Evolutionary conservation across 2,888 invertebrate species (phyloP).

Genomic region (Spodoptera picta): DNA sequence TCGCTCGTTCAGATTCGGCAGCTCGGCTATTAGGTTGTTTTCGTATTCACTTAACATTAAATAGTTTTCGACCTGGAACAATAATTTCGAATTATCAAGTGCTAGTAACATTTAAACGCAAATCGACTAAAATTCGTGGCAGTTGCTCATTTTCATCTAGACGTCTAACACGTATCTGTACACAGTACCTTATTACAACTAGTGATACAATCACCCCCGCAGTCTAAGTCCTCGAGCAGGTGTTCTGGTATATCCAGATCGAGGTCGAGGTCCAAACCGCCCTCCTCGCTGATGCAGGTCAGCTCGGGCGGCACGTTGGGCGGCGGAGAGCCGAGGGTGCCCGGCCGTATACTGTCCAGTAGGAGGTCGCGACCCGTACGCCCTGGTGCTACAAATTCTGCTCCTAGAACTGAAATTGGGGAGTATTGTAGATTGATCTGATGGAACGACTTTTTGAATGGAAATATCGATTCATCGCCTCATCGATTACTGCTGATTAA

Average conservation of each 20-base stretch:
- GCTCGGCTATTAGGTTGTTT: constrained; percentile 94
- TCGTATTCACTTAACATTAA: constrained; percentile 96
- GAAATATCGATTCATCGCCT: too few species aligned
- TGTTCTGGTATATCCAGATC: constrained; percentile 91
- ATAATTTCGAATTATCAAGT: constrained; percentile 6
- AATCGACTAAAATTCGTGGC: too few species aligned
- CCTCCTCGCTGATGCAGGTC: constrained; percentile 95
- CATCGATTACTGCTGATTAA: too few species aligned
- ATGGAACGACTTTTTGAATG: too few species aligned
- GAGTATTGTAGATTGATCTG: too few species aligned
- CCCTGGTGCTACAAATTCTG: constrained; percentile 83
- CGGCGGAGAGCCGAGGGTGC: constrained; percentile 83
- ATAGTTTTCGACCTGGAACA: constrained; percentile 93
- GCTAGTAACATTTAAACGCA: too few species aligned
- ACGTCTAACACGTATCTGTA: neutral
- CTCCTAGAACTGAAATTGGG: constrained; percentile 79
- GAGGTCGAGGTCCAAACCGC: constrained; percentile 94
- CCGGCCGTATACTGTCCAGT: constrained; percentile 81
- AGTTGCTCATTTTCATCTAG: too few species aligned
- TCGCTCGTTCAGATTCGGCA: constrained; percentile 92
- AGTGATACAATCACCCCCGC: constrained; percentile 94
- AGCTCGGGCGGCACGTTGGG: constrained; percentile 91
- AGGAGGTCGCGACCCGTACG: constrained; percentile 80
- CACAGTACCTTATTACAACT: constrained; percentile 92
- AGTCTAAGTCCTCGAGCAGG: constrained; percentile 93